These are phyloP conservation scores for Urophycis tenuis DNA, from an alignment of 2,797 vertebrate genomes.

Conservation along the genomic window DNA sequence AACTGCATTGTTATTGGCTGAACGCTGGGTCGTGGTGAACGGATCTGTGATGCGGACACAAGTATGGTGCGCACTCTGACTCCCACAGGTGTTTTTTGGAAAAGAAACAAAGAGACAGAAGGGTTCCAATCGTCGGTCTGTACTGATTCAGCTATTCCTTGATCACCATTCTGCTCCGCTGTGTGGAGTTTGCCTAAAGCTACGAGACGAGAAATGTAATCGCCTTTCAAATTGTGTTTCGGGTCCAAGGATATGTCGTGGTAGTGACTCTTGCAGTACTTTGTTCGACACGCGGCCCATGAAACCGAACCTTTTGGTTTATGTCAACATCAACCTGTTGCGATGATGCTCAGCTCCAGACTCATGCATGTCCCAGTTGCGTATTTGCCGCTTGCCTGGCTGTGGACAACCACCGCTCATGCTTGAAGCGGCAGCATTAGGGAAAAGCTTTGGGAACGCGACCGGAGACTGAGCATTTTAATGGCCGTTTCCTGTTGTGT, in stretches of 20 bases:
- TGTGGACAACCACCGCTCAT: not conserved
- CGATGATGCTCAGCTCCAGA: not conserved
- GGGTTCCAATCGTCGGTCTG: not conserved
- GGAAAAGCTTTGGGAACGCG: not conserved
- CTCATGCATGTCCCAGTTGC: not conserved
- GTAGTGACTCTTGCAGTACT: not conserved
- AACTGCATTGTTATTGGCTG: not conserved
- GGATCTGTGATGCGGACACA: not conserved
- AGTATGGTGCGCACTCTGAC: not conserved
- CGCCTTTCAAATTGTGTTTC: not conserved
- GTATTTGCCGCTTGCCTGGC: not conserved
- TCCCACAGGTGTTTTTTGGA: not conserved
- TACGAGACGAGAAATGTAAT: not conserved
- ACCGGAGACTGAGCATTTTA: constrained; percentile 4
- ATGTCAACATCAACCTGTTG: not conserved
- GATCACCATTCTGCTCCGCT: not conserved
- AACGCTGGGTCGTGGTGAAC: not conserved
- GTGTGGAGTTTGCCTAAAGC: not conserved
- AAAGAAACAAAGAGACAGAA: not conserved
- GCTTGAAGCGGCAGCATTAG: not conserved
- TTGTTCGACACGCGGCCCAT: not conserved
- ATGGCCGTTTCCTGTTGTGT: constrained; percentile 27
- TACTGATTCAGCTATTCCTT: not conserved
- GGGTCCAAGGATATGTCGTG: not conserved
- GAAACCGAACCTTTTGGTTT: not conserved